A percentile compares a stretch with the other conserved stretches of the same genome.
These are phyloP conservation scores for Periphyllus acericola DNA, from an alignment of 2,888 invertebrate genomes.

Conservation along the genomic window DNA sequence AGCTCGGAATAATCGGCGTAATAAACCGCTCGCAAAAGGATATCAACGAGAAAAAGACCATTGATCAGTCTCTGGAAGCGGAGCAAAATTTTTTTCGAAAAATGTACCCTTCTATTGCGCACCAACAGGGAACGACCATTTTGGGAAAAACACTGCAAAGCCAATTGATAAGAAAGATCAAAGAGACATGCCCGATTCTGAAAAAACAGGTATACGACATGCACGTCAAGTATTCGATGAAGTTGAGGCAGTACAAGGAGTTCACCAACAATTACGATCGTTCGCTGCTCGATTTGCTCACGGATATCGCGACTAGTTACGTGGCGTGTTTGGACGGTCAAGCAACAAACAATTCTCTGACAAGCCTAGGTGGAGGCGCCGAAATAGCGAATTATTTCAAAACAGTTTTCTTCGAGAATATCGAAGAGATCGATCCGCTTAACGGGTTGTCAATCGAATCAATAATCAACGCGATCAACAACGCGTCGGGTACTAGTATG, in stretches of 20 bases:
- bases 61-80: neutral
- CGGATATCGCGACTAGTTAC: neutral
- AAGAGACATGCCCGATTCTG: neutral
- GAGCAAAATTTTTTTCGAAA: neutral
- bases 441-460: neutral
- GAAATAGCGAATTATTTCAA: slow-evolving; percentile 17
- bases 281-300: slow-evolving; percentile 17
- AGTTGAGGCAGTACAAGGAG: neutral
- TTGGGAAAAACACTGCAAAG: slow-evolving; percentile 3
- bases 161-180: slow-evolving; percentile 13
- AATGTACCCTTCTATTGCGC: slow-evolving; percentile 8
- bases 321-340: slow-evolving; percentile 15
- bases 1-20: slow-evolving; percentile 96
- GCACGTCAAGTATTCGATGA: neutral
- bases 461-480: slow-evolving; percentile 28
- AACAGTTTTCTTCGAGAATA: neutral
- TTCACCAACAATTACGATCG: slow-evolving; percentile 37
- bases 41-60: slow-evolving; percentile 84
- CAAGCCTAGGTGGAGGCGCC: neutral
- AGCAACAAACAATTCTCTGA: neutral
- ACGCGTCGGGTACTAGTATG: slow-evolving; percentile 20
- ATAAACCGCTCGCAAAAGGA: slow-evolving; percentile 96
- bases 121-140: neutral
- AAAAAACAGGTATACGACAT: slow-evolving; percentile 16
- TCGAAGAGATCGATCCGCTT: slow-evolving; percentile 33